phyloP scores from a whole-genome alignment of 2,888 invertebrate genomes.

The Platycheirus albimanus region DNA sequence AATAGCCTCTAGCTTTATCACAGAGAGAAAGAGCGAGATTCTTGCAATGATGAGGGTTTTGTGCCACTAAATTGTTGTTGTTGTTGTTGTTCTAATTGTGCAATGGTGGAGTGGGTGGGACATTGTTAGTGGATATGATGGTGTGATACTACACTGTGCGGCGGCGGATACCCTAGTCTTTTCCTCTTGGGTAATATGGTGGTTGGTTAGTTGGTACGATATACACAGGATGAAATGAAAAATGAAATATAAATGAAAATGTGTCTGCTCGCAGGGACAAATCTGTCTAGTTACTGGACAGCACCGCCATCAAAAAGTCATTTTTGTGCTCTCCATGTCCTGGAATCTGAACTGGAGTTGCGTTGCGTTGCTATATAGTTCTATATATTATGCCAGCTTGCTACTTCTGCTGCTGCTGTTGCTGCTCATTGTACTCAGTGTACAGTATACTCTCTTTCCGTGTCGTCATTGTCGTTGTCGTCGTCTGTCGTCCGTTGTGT shows the following conservation, averaged over 20 bases:
- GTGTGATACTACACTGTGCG: no score
- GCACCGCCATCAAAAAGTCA: slow-evolving; percentile 67
- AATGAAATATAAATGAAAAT: slow-evolving; percentile 74
- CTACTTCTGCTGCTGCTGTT: slow-evolving; percentile 7
- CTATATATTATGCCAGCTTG: no score
- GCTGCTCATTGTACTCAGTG: slow-evolving; percentile 4
- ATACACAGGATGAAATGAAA: slow-evolving; percentile 54
- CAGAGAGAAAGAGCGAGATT: slow-evolving; percentile 8
- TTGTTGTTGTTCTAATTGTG: slow-evolving; percentile 59
- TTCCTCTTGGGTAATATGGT: slow-evolving; percentile 8
- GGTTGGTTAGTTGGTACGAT: slow-evolving; percentile 2
- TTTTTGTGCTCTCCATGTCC: slow-evolving; percentile 55
- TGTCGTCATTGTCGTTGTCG: slow-evolving; percentile 7
- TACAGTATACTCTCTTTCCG: not conserved
- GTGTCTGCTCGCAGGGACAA: slow-evolving; percentile 64
- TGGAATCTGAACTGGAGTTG: slow-evolving; percentile 7
- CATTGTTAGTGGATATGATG: no score
- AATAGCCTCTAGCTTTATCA: slow-evolving; percentile 48
- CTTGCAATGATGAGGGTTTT: slow-evolving; percentile 30
- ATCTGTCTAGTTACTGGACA: slow-evolving; percentile 72
- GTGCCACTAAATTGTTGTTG: slow-evolving; percentile 44
- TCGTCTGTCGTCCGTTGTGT: slow-evolving; percentile 25
- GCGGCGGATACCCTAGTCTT: not conserved
- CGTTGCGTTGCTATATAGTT: no score
- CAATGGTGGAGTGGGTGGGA: no score